These are phyloP conservation scores for Xylota sylvarum DNA, from an alignment of 2,888 invertebrate species.

Conservation along the genomic window DNA sequence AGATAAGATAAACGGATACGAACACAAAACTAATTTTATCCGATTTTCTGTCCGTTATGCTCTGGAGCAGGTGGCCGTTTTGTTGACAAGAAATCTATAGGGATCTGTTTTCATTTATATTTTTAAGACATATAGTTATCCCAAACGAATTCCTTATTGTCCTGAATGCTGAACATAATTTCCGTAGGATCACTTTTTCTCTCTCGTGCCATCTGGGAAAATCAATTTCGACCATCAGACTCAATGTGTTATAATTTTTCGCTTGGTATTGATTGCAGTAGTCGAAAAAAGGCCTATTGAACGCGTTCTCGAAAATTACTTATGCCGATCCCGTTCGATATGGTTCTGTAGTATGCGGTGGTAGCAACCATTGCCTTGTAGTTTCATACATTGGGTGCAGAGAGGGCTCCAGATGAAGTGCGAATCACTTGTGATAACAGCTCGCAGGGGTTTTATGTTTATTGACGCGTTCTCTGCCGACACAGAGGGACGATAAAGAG, in stretches of 20 bases:
- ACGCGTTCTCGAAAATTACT: conserved; percentile 35
- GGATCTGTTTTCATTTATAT: background rate
- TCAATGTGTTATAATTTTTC: conserved; percentile 21
- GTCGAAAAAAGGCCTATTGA: background rate
- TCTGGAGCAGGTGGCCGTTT: background rate
- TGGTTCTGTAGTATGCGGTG: conserved; percentile 9
- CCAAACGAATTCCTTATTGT: background rate
- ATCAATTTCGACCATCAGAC: conserved; percentile 21
- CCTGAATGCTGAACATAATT: background rate
- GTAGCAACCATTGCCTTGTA: background rate
- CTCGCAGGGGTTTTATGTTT: conserved; percentile 56
- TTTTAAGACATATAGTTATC: background rate
- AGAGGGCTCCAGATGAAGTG: conserved; percentile 53
- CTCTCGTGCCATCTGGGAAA: conserved; percentile 6
- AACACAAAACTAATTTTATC: background rate
- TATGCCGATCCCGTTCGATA: conserved; percentile 52
- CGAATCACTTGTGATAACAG: conserved; percentile 68
- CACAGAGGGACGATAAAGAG: conserved; percentile 53
- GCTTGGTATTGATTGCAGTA: conserved; percentile 11
- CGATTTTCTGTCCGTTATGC: background rate
- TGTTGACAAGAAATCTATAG: no score
- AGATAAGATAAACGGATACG: no score
- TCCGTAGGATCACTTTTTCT: background rate
- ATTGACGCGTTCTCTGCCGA: conserved; percentile 53
- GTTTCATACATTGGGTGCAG: conserved; percentile 7